Evolutionary conservation across 2,113 vertebrate genomes (phyloP), one percentile per base, ranked within the genome.

Genomic region (Semnopithecus entellus): DNA sequence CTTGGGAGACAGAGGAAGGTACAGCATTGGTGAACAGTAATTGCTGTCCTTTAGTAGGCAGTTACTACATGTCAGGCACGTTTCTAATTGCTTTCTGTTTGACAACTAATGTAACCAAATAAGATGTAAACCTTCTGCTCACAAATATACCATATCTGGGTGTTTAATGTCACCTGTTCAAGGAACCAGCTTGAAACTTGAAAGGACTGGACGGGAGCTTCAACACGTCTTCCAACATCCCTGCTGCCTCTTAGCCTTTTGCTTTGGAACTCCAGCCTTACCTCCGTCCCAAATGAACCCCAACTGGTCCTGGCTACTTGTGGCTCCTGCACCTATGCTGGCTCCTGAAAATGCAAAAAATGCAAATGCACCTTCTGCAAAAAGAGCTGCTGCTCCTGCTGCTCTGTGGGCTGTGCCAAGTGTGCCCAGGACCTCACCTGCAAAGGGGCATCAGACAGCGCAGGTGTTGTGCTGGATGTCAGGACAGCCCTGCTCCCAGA

Each of bases 71-170:
- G 25, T 38, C n/a, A 27, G 9, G 12, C 23, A 35, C 3, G 13
- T 50, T 68, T 75, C 45, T 43, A 80, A 45, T 50, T 20, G 40
- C 48, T 92, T 92, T 32, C 64, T 2, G 48, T 70, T 90, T 75
- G 75, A 90, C 94, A 94, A 25, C 30, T 52, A 93, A 78, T 86
- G 89, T n/a, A 87, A 84, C 50, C 57, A 61, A 82, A 87, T 52
- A 89, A 50, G 61, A 94, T 48, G 3, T 20, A 70, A 91, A 18
- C 27, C 40, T 92, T 90, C 30, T 78, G 30, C 50, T 90, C n/a
- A 55, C 8, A 72, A 32, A 61, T 52, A 25, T 17, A 25, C 30
- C 45, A 64, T 12, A n/a, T 35, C n/a, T 55, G 23, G 57, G 8
- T 55, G 13, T 75, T 68, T 52, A 76, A 35, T 25, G 17, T 50